Percentiles rank a stretch among this genome's conserved stretches.
Conservation (phyloP, 1,140 invertebrate genomes). For the Chironomus striatipennis region DNA sequence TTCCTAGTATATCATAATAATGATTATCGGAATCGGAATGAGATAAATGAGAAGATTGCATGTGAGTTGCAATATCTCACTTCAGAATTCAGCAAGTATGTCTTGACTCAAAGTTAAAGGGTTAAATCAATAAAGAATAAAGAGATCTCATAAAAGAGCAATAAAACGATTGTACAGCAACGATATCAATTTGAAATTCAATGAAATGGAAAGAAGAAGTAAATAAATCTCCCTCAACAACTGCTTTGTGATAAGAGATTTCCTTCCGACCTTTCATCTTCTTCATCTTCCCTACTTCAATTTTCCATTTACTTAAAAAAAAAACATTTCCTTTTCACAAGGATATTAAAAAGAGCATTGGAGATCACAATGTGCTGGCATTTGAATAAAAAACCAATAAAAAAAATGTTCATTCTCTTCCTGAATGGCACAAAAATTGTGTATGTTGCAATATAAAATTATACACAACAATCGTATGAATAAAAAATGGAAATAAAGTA, state of each 20-base stretch:
- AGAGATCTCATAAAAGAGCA: not conserved
- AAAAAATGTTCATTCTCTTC: not conserved
- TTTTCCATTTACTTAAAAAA: not conserved
- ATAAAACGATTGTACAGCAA: not conserved
- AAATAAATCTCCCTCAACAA: not conserved
- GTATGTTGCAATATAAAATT: not conserved
- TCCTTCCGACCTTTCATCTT: not conserved
- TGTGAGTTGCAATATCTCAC: not conserved
- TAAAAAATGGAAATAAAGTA: conserved; percentile 21
- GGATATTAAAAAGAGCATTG: not conserved
- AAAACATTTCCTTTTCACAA: not conserved
- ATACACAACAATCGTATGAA: conserved; percentile 21
- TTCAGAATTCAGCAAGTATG: no score
- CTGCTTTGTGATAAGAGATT: conserved; percentile 11
- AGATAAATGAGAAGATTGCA: not conserved
- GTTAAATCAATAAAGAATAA: conserved; percentile 23
- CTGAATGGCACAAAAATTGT: no score
- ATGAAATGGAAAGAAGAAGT: not conserved
- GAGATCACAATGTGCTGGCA: not conserved
- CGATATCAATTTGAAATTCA: not conserved
- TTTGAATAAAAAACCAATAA: conserved; percentile 21
- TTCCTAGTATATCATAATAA: not conserved
- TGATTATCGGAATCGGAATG: not conserved
- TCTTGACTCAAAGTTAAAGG: not conserved
- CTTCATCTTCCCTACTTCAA: not conserved